Evolutionary conservation across 2,888 invertebrate species (phyloP).

Genomic region (Asteroscopus sphinx): DNA sequence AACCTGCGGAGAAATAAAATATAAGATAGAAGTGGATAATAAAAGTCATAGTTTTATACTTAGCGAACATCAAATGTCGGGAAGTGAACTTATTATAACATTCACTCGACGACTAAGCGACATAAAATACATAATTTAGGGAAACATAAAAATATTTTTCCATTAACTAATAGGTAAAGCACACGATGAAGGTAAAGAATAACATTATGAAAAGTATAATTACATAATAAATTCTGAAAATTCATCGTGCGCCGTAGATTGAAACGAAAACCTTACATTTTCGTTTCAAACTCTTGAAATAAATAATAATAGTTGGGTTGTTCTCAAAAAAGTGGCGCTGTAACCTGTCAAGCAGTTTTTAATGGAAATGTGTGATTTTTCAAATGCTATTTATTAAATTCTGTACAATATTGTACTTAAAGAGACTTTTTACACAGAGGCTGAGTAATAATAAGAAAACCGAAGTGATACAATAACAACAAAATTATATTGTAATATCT

Average conservation of each 20-base stretch:
- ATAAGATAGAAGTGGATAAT: constrained; percentile 86
- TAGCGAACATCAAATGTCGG: constrained; percentile 75
- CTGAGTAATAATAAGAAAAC: too few species aligned
- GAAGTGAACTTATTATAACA: constrained; percentile 68
- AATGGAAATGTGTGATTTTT: too few species aligned
- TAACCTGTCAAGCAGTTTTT: too few species aligned
- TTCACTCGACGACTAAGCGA: constrained; percentile 81
- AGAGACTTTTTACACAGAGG: too few species aligned
- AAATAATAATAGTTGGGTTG: constrained; percentile 65
- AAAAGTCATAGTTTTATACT: constrained; percentile 71
- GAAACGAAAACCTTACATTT: constrained; percentile 65
- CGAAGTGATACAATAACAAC: too few species aligned
- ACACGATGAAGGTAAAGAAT: constrained; percentile 29
- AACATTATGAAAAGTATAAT: constrained; percentile 1
- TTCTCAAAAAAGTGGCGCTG: too few species aligned
- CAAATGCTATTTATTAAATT: too few species aligned
- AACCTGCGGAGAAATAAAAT: constrained; percentile 89
- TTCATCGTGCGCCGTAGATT: constrained; percentile 61
- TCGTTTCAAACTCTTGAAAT: constrained; percentile 61
- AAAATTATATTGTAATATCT: too few species aligned
- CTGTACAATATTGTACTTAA: too few species aligned
- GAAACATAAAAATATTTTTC: constrained; percentile 65
- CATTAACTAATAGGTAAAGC: constrained; percentile 30
- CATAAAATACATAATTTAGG: constrained; percentile 71
- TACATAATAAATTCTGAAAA: constrained; percentile 4